These are phyloP conservation scores for Sinocyclocheilus anophthalmus DNA, from an alignment of 2,113 vertebrate genomes.

Conservation along the genomic window DNA sequence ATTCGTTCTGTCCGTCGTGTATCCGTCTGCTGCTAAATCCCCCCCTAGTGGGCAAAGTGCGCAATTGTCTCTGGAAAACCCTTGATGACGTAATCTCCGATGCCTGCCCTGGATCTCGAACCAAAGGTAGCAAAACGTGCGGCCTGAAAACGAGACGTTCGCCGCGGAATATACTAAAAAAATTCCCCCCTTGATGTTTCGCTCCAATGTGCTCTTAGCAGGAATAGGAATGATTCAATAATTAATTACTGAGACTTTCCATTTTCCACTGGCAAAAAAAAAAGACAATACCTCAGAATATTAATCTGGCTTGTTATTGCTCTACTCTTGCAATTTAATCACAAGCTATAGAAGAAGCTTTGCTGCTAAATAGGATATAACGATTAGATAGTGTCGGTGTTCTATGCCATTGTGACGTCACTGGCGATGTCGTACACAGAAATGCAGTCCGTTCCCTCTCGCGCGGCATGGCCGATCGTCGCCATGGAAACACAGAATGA, in stretches of 20 bases:
- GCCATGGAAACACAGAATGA: slow-evolving; percentile 85
- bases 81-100: slow-evolving; percentile 66
- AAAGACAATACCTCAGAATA: slow-evolving; percentile 92
- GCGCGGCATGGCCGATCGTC: slow-evolving; percentile 73
- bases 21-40: too few relatives aligned
- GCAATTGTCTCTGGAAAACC: too few relatives aligned
- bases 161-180: slow-evolving; percentile 77
- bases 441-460: slow-evolving; percentile 83
- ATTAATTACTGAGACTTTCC: slow-evolving; percentile 81
- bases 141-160: slow-evolving; percentile 83
- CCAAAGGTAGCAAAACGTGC: slow-evolving; percentile 94
- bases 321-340: slow-evolving; percentile 91
- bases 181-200: slow-evolving; percentile 33
- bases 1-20: too few relatives aligned
- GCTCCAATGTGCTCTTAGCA: slow-evolving; percentile 79
- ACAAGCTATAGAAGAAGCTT: slow-evolving; percentile 96
- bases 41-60: too few relatives aligned
- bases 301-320: slow-evolving; percentile 92
- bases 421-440: slow-evolving; percentile 81
- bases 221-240: slow-evolving; percentile 39
- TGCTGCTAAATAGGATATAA: slow-evolving; percentile 93
- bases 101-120: slow-evolving; percentile 90
- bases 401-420: slow-evolving; percentile 91
- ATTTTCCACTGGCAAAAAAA: slow-evolving; percentile 86
- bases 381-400: slow-evolving; percentile 80